These are phyloP conservation scores for Taeniopygia guttata DNA, from an alignment of 2,797 vertebrate genomes.

Conservation along the genomic window DNA sequence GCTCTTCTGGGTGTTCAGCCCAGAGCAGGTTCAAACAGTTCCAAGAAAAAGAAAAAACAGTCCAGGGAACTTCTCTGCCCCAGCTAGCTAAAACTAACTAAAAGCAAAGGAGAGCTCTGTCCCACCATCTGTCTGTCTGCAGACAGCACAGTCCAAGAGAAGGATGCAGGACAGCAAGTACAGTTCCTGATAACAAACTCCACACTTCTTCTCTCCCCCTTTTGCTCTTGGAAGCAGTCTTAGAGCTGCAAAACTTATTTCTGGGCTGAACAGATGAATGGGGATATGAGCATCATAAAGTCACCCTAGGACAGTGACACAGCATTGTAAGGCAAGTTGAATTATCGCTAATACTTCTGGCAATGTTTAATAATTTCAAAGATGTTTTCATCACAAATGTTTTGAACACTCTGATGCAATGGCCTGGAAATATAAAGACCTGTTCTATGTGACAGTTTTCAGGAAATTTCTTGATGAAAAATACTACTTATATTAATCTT, in stretches of 20 bases:
- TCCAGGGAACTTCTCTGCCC: not conserved
- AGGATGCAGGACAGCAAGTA: not conserved
- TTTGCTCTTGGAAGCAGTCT: not conserved
- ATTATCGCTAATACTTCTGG: not conserved
- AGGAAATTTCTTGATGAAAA: slow-evolving; percentile 5
- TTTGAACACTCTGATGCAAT: not conserved
- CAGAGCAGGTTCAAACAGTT: not conserved
- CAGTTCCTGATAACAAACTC: not conserved
- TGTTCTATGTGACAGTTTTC: not conserved
- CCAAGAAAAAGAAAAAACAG: not conserved
- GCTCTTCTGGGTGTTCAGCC: not conserved
- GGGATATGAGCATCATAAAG: not conserved
- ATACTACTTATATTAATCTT: not conserved
- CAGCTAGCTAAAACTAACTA: not conserved
- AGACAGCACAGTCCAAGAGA: not conserved
- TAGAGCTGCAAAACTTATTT: not conserved
- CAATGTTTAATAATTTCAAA: not conserved
- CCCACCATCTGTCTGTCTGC: not conserved
- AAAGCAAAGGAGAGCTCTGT: not conserved
- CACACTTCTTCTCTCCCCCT: fast-evolving
- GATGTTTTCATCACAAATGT: not conserved
- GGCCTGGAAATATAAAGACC: not conserved
- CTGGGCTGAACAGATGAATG: not conserved
- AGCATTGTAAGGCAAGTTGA: not conserved
- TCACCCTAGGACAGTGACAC: not conserved